phyloP scores from a whole-genome alignment of 2,888 invertebrate species.

The Drosophila subsilvestris region DNA sequence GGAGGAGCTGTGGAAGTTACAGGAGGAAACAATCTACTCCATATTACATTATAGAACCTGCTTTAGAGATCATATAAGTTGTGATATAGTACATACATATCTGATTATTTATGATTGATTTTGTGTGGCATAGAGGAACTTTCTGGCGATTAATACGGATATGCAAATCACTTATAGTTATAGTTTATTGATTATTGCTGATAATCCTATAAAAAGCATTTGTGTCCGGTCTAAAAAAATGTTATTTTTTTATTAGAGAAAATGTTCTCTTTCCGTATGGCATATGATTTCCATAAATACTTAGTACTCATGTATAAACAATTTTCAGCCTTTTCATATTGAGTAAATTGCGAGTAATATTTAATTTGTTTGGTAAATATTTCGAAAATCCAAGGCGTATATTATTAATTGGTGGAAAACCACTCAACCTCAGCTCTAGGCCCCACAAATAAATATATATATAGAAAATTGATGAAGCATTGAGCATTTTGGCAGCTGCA shows the following conservation, averaged over 20 bases:
- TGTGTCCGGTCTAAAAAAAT: not conserved
- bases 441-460: constrained; percentile 21
- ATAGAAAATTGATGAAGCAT: constrained; percentile 28
- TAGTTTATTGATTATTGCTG: not conserved
- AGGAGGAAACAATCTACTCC: not conserved
- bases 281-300: no score
- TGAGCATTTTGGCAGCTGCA: constrained; percentile 38
- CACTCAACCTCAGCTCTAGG: not conserved
- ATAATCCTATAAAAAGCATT: not conserved
- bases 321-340: no score
- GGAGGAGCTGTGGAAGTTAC: constrained; percentile 1
- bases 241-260: no score
- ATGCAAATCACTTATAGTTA: not conserved
- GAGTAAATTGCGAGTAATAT: not conserved
- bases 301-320: no score
- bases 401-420: constrained; percentile 31
- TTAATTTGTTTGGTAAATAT: not conserved
- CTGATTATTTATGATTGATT: not conserved
- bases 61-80: not conserved
- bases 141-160: constrained; percentile 6
- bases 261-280: no score
- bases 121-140: not conserved
- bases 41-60: not conserved
- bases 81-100: not conserved
- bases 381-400: constrained; percentile 53